Evolutionary conservation across 2,888 invertebrate species (phyloP).

Genomic region (Alcis repandata): DNA sequence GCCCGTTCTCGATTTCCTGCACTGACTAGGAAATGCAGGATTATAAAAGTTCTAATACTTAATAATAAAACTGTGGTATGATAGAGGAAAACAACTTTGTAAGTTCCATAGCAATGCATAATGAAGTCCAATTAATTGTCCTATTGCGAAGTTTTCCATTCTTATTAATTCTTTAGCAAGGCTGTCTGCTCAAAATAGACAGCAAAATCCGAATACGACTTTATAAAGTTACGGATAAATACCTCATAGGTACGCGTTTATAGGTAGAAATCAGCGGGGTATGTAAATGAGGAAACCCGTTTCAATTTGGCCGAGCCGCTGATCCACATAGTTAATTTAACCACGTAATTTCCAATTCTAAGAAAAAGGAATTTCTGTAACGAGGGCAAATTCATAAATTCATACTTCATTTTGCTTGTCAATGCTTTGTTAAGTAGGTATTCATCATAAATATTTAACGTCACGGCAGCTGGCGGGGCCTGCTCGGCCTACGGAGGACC

Average conservation of each 20-base stretch:
- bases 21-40: conserved; percentile 2
- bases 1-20: conserved; percentile 5
- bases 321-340: conserved; percentile 39
- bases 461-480: background rate
- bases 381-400: conserved; percentile 34
- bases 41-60: background rate
- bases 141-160: conserved; percentile 15
- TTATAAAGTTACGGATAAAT: conserved; percentile 22
- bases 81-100: background rate
- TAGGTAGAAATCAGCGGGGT: conserved; percentile 38
- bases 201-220: conserved; percentile 22
- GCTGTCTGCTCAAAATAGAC: conserved; percentile 29
- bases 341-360: conserved; percentile 41
- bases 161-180: conserved; percentile 23
- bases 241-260: conserved; percentile 26
- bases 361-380: conserved; percentile 37
- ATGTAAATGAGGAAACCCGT: conserved; percentile 44
- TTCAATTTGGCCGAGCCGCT: conserved; percentile 39
- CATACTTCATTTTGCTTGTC: conserved; percentile 27
- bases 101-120: background rate
- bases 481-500: background rate
- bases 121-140: background rate
- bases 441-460: conserved; percentile 34
- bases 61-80: background rate
- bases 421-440: conserved; percentile 32